Base-by-base conservation (phyloP, 2,888 invertebrate genomes). In the Ormyrus rosae region DNA sequence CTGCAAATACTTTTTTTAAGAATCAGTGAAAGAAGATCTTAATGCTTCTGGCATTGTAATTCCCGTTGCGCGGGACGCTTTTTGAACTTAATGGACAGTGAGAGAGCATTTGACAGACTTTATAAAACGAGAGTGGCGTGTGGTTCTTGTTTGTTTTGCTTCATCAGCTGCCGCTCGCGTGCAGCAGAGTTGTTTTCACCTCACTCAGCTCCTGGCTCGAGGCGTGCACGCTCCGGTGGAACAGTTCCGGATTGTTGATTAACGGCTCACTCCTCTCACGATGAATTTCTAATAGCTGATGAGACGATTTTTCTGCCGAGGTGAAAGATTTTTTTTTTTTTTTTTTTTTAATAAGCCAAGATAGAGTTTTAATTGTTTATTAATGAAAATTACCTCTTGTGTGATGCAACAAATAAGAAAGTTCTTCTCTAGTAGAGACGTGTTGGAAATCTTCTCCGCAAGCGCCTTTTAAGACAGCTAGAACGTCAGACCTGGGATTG, bases 381-480 rank as follows among this genome's bases (percentile, higher is more conserved):
- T 5, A 48, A 34, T 51, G 13, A 58, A 34, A 64, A 55, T 82
- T 84, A 90, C 90, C 89, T 85, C 85, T 87, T 73, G 84, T 84
- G 4, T 87, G 86, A 67, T 89, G 87, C 69, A 94, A 86, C 7
- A 93, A 91, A 56, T 91, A 88, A 68, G 95, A 94, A 48, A 95
- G 90, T 83, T 95, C 94, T 13, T 92, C 92, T 67, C 92, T 92
- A 0, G 92, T 92, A 0, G 92, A 91, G 73, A 94, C 94, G 68
- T 93, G 91, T 69, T 92, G 92, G 86, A 93, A 93, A 84, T 95
- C 93, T 8, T 93, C 93, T 0, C 93, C 92, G 81, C 93, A 93
- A 0, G 95, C 94, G 2, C 95, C 95, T 83, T 93, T 93, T 85
- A 96, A 93, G 6, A 95, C 95, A 0, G 94, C 91, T 0, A 95